A percentile compares a stretch with the other conserved stretches of the same genome.
Evolutionary conservation across 92 coral and sea anemone genomes (phyloP).

Genomic region (Umimayanthus kanabou): DNA sequence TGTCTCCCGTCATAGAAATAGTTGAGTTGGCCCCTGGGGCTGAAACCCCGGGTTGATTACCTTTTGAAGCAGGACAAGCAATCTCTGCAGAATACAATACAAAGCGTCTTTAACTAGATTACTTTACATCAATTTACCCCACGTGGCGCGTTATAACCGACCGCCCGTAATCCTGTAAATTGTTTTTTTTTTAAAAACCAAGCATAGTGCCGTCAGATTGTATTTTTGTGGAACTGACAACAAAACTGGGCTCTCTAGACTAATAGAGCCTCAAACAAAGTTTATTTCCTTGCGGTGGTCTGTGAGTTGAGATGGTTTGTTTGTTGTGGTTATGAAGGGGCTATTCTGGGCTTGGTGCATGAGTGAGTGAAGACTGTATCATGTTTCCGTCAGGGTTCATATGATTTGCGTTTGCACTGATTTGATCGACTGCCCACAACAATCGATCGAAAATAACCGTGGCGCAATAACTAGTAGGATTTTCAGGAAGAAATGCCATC

Average conservation of each 20-base stretch:
- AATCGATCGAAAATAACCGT: conserved; percentile 4
- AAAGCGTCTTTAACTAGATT: conserved; percentile 11
- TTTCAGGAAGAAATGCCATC: conserved; percentile 10
- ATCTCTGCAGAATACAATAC: conserved; percentile 10
- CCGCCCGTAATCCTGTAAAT: conserved; percentile 36
- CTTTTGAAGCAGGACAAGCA: not conserved
- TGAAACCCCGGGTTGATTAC: no score
- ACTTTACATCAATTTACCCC: conserved; percentile 34
- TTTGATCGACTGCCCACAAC: conserved; percentile 27
- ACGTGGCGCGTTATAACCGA: conserved; percentile 12
- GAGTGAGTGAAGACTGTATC: conserved; percentile 14
- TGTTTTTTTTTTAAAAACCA: conserved; percentile 18
- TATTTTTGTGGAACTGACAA: conserved; percentile 20
- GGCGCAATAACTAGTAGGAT: not conserved
- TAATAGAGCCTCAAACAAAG: not conserved
- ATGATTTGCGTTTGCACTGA: conserved; percentile 5
- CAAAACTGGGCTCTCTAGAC: not conserved
- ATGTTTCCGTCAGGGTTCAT: conserved; percentile 22
- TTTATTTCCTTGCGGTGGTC: conserved; percentile 35
- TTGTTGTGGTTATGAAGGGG: conserved; percentile 22
- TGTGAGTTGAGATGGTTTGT: not conserved
- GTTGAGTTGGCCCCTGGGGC: no score
- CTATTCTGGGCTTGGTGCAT: conserved; percentile 26
- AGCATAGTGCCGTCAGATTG: not conserved
- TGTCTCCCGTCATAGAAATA: no score